Evolutionary conservation across 1,140 invertebrate species (phyloP).

Genomic region (Scylla paramamosain): DNA sequence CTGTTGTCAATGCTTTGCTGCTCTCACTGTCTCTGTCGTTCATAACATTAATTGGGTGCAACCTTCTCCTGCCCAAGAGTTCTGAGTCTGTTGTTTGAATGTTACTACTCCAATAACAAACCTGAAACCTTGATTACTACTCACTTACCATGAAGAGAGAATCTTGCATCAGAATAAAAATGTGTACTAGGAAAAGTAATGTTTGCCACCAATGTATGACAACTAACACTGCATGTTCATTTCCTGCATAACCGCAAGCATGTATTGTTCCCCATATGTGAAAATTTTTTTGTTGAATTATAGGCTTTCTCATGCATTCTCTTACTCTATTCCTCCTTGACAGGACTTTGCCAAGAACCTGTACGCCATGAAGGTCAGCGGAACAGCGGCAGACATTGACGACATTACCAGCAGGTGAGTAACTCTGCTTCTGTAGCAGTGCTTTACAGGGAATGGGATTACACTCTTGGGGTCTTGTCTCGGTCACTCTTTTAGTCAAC

Average conservation of each 20-base stretch:
- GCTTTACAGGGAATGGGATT: neutral
- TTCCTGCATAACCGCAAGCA: too few relatives aligned
- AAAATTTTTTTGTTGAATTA: neutral
- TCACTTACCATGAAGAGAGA: too few relatives aligned
- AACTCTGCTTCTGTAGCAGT: neutral
- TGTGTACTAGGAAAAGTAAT: too few relatives aligned
- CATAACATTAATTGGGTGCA: neutral
- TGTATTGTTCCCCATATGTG: too few relatives aligned
- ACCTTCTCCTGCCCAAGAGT: too few relatives aligned
- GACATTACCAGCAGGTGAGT: slow-evolving; percentile 80
- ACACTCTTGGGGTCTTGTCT: neutral
- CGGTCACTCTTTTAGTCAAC: too few relatives aligned
- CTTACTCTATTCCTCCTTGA: slow-evolving; percentile 73
- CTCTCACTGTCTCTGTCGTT: neutral
- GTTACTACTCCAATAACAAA: too few relatives aligned
- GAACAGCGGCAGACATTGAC: slow-evolving; percentile 80
- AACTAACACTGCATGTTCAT: too few relatives aligned
- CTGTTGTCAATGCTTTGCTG: neutral
- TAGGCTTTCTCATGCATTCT: neutral
- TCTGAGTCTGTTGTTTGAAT: too few relatives aligned
- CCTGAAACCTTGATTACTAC: too few relatives aligned
- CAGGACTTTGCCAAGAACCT: slow-evolving; percentile 89
- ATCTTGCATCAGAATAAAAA: too few relatives aligned
- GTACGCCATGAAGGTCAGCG: slow-evolving; percentile 88
- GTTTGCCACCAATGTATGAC: too few relatives aligned